phyloP scores from a whole-genome alignment of 1,140 invertebrate genomes.

The Theocolax elegans region DNA sequence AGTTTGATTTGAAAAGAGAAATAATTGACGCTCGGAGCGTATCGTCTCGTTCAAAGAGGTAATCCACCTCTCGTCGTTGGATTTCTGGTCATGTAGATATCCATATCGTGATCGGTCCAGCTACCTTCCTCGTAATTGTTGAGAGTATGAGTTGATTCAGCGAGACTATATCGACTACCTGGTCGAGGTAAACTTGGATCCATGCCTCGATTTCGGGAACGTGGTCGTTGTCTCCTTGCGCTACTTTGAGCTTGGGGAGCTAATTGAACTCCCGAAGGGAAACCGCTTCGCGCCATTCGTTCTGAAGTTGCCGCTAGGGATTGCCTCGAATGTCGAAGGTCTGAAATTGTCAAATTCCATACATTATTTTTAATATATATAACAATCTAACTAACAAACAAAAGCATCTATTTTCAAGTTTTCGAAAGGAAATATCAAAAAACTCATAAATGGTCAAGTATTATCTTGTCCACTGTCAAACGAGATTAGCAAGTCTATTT shows the following conservation, averaged over 20 bases:
- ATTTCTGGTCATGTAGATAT: slow-evolving; percentile 93
- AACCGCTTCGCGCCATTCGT: slow-evolving; percentile 78
- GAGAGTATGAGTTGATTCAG: slow-evolving; percentile 81
- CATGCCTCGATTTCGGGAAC: slow-evolving; percentile 68
- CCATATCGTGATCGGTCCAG: slow-evolving; percentile 96
- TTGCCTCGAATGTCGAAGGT: slow-evolving; percentile 83
- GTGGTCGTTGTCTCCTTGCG: slow-evolving; percentile 73
- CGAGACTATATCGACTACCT: slow-evolving; percentile 76
- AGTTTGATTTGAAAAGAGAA: no score
- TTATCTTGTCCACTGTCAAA: no score
- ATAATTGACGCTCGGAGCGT: no score
- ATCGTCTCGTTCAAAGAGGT: slow-evolving; percentile 70
- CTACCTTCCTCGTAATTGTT: slow-evolving; percentile 91
- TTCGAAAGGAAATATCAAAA: no score
- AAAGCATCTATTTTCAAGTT: no score
- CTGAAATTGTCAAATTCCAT: no score
- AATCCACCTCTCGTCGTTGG: slow-evolving; percentile 85
- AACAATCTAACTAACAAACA: no score
- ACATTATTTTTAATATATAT: no score
- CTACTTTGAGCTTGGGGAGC: slow-evolving; percentile 66
- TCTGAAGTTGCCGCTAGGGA: slow-evolving; percentile 83
- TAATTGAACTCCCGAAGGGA: slow-evolving; percentile 63
- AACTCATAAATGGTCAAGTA: no score
- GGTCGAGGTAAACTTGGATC: slow-evolving; percentile 68
- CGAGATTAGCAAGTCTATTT: no score